Evolutionary conservation across 2,797 vertebrate species (phyloP), one percentile per base, ranked within the genome.

Genomic region (Nyctibius grandis): DNA sequence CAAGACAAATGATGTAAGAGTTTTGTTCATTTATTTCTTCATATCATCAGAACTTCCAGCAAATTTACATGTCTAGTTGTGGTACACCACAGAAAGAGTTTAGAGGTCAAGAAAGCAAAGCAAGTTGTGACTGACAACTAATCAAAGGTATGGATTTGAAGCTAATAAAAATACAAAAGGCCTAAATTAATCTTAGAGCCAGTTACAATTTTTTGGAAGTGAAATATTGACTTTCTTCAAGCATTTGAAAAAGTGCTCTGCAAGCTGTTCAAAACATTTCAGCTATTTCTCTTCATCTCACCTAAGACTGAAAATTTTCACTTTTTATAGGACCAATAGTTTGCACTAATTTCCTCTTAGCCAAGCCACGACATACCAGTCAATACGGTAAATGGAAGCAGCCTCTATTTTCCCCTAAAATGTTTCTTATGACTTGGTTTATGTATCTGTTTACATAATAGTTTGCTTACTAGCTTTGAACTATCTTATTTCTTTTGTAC

Each of bases 111-210:
- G 16, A 88, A 88, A 96, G 22, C 47, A 80, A 64, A 63, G 60
- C 33, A 85, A 88, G 20, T 42, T 88, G 28, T 96, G 92, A 92
- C 15, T 88, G 84, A 72, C 73, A 88, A 72, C 48, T 78, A 84
- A 95, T 84, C 86, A 91, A 91, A 92, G 50, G 26, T 93, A 92
- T 84, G 29, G 80, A 93, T 92, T 91, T 56, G 23, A 65, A 87
- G 38, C 18, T 78, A 87, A 92, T 88, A 88, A 92, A 86, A 88
- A 86, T 84, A 91, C 19, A 92, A 87, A 93, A 63, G 19, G 14
- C n/a, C 15, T 91, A 92, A 95, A 93, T 88, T 93, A 88, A 74
- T 91, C 69, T 94, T 33, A 72, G 54, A 78, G 19, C 44, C 13
- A 59, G 78, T 53, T 56, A 91, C 40, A 81, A 2, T 40, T 75